Base-by-base conservation (phyloP, 2,113 vertebrate genomes). In the Erpornis zantholeuca region DNA sequence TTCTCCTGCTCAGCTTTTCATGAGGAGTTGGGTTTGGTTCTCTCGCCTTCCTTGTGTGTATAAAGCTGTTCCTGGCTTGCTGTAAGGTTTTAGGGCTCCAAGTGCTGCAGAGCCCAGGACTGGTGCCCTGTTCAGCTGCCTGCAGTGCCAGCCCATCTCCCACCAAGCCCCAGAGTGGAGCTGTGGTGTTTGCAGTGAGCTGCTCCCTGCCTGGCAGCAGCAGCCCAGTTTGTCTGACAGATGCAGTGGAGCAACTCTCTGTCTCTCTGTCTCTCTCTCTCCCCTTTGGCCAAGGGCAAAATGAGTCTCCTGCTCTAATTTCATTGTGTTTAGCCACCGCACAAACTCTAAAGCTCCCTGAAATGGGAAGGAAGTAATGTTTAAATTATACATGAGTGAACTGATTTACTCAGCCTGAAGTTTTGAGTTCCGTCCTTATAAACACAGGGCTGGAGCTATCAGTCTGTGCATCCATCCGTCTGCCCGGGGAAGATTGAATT, bases 301-400 rank as follows among this genome's bases (percentile, higher is more conserved):
- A 61, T 24, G 56, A 90, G 50, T 78, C 86, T 94, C 88, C 92
- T 60, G 56, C 72, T 95, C 82, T 96, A 60, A 90, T 93, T 88
- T 90, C 68, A 61, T 96, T 94, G 88, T 94, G 72, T 86, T 95
- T 56, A 75, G 72, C 93, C 92, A 64, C 68, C 0, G 15, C 88
- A 81, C 76, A 94, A 88, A 93, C 85, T 93, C 60, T 66, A 81
- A 77, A 95, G 94, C 85, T 92, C 60, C 88, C 93, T 17, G 53
- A 75, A 90, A 90, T 42, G 90, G 94, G 92, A 95, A 95, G 94
- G 94, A 97, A 97, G 90, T 96, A 83, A 95, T 44, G 90, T 88
- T 95, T 96, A 90, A 96, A 86, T 96, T 93, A 88, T 78, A 78
- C 93, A 95, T 81, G 94, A 96, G 92, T 90, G 93, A 95, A 56